phyloP scores from a whole-genome alignment of 2,113 vertebrate species.

The pig (Sus scrofa) region DNA sequence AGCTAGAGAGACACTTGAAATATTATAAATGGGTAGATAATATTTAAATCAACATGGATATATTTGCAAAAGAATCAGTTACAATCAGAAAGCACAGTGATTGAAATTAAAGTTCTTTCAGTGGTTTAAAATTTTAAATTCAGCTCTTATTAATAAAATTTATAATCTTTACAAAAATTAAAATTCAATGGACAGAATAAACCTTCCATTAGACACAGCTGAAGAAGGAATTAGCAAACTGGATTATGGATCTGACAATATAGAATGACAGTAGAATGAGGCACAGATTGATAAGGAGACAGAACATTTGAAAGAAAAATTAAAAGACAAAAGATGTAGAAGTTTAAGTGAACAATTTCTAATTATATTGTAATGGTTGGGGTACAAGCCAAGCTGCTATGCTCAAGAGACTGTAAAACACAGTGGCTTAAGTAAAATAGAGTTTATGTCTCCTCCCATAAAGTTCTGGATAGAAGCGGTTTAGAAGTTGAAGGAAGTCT shows the following conservation, averaged over 20 bases:
- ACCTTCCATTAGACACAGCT: conserved; percentile 38
- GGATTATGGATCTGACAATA: not conserved
- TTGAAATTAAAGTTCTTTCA: not conserved
- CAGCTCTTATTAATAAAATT: too few relatives aligned
- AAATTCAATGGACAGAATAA: not conserved
- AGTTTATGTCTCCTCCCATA: not conserved
- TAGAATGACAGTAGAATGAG: not conserved
- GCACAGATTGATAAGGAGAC: not conserved
- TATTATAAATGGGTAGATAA: not conserved
- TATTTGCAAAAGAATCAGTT: not conserved
- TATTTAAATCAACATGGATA: not conserved
- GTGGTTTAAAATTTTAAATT: too few relatives aligned
- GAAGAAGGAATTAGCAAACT: conserved; percentile 54
- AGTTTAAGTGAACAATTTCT: not conserved
- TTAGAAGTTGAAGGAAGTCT: not conserved
- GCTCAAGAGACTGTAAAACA: not conserved
- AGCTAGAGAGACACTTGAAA: not conserved
- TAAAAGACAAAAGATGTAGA: not conserved
- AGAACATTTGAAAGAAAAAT: not conserved
- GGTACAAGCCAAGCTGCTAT: not conserved
- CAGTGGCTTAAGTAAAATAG: not conserved
- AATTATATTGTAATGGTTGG: not conserved
- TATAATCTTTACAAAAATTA: too few relatives aligned
- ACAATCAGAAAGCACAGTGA: not conserved
- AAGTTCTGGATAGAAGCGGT: not conserved